phyloP scores from a whole-genome alignment of 37 sponge, comb jelly and placozoan genomes.

The Trichoplax adhaerens region DNA sequence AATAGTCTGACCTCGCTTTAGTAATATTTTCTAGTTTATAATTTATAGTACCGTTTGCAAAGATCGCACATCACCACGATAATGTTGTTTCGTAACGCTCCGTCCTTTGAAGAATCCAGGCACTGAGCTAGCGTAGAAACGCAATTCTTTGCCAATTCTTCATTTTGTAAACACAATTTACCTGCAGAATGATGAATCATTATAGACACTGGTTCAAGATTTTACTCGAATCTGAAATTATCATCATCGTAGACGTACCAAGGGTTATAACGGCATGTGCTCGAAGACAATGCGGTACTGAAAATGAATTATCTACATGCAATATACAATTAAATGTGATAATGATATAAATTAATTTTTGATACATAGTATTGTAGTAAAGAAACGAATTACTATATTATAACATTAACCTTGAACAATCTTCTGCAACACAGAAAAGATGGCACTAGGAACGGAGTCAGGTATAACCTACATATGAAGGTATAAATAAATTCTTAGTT shows the following conservation, averaged over 20 bases:
- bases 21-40: no score
- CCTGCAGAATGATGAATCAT: slow-evolving; percentile 13
- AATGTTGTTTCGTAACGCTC: slow-evolving; percentile 51
- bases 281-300: neutral
- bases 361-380: no score
- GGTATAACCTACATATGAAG: no score
- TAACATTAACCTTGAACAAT: no score
- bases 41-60: slow-evolving; percentile 19
- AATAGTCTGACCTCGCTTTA: neutral
- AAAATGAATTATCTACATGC: no score
- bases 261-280: slow-evolving; percentile 50
- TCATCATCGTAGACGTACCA: slow-evolving; percentile 13
- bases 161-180: slow-evolving; percentile 70
- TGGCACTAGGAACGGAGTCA: no score
- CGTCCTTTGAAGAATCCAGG: slow-evolving; percentile 25
- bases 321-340: no score
- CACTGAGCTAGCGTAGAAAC: slow-evolving; percentile 37
- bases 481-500: no score
- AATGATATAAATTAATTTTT: no score
- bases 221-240: neutral
- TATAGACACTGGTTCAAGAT: neutral
- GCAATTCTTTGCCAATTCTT: slow-evolving; percentile 48
- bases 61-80: slow-evolving; percentile 65
- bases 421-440: no score
- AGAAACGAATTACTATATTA: no score